These are phyloP conservation scores for Listronotus oregonensis DNA, from an alignment of 1,140 invertebrate genomes.

Conservation along the genomic window DNA sequence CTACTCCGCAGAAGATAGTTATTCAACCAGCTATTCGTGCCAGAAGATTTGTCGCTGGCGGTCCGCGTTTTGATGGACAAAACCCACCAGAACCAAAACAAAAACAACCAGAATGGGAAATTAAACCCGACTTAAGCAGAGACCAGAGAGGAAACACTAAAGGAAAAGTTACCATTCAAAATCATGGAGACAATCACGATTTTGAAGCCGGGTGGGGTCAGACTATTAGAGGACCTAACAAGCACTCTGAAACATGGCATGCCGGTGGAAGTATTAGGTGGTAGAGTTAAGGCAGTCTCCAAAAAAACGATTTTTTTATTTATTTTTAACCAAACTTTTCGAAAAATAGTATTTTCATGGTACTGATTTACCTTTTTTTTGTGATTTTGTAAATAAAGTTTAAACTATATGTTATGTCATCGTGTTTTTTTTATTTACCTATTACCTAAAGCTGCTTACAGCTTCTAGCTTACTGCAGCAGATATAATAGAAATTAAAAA, in stretches of 20 bases:
- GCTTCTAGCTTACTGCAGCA: too few species aligned
- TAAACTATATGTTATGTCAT: too few species aligned
- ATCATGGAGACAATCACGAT: conserved; percentile 37
- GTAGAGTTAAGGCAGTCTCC: too few species aligned
- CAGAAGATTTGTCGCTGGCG: conserved; percentile 3
- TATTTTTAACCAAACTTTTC: too few species aligned
- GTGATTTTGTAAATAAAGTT: too few species aligned
- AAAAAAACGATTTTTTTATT: too few species aligned
- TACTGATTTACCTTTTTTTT: too few species aligned
- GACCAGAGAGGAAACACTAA: conserved; percentile 35
- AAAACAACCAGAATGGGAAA: conserved; percentile 26
- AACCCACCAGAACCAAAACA: background rate
- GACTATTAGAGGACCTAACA: conserved; percentile 29
- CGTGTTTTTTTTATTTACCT: too few species aligned
- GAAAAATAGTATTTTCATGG: too few species aligned
- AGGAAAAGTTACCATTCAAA: conserved; percentile 21
- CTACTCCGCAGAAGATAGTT: background rate
- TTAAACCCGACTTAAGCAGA: conserved; percentile 27
- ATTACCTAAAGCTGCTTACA: too few species aligned
- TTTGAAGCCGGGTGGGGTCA: conserved; percentile 37
- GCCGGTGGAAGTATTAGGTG: conserved; percentile 36
- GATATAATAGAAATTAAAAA: too few species aligned
- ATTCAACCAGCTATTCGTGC: conserved; percentile 1
- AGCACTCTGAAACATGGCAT: conserved; percentile 37
- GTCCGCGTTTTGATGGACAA: background rate